Evolutionary conservation across 2,888 invertebrate species (phyloP).

Genomic region (Torymus auratus): DNA sequence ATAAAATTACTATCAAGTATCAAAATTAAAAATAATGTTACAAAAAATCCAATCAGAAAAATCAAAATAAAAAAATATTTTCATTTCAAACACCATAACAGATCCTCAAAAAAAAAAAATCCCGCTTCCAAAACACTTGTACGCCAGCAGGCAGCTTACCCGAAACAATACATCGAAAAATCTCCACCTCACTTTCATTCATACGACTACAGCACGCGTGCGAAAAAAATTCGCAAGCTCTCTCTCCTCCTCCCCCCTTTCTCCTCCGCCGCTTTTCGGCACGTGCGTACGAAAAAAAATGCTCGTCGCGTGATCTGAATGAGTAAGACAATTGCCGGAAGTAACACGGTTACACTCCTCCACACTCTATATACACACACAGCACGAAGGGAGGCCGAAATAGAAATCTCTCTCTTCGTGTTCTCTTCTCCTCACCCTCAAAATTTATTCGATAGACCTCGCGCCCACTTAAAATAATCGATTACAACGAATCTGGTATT

Average conservation of each 20-base stretch:
- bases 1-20: too few relatives aligned
- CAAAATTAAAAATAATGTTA: too few relatives aligned
- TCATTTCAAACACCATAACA: too few relatives aligned
- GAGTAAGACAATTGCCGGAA: constrained; percentile 52
- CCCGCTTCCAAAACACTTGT: too few relatives aligned
- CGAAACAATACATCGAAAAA: too few relatives aligned
- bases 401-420: constrained; percentile 16
- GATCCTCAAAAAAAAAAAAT: too few relatives aligned
- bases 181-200: too few relatives aligned
- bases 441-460: constrained; percentile 30
- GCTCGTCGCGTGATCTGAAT: constrained; percentile 12
- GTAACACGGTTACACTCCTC: constrained; percentile 19
- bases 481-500: not conserved
- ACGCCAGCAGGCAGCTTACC: too few relatives aligned
- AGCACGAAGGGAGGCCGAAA: not conserved
- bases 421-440: not conserved
- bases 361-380: too few relatives aligned
- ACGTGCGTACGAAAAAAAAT: not conserved
- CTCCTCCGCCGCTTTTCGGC: not conserved
- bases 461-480: constrained; percentile 2
- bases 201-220: too few relatives aligned
- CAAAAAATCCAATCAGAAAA: too few relatives aligned
- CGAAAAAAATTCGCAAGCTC: not conserved
- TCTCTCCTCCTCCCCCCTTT: not conserved
- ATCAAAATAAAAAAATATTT: too few relatives aligned